Evolutionary conservation across 2,888 invertebrate genomes (phyloP).

Genomic region (Neoascia interrupta): DNA sequence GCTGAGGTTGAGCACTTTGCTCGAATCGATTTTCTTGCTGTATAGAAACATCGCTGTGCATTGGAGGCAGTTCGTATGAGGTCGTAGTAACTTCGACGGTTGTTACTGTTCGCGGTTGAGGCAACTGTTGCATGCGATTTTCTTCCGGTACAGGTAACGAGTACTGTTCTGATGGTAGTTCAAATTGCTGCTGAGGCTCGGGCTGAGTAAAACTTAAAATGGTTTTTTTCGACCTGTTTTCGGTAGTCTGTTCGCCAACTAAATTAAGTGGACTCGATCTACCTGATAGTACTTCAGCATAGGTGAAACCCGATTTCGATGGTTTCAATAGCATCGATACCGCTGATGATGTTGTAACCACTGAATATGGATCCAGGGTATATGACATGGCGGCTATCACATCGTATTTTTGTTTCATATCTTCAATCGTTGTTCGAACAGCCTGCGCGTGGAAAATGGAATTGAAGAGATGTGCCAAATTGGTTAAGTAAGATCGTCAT

Average conservation of each 20-base stretch:
- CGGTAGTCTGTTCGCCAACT: conserved; percentile 70
- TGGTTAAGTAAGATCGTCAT: conserved; percentile 76
- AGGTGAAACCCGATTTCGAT: conserved; percentile 80
- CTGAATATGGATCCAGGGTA: conserved; percentile 86
- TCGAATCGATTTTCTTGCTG: too few relatives aligned
- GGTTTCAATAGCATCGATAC: conserved; percentile 80
- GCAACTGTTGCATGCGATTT: too few relatives aligned
- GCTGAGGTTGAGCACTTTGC: background rate
- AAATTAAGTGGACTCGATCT: conserved; percentile 78
- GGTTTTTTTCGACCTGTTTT: conserved; percentile 68
- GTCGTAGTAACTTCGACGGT: too few relatives aligned
- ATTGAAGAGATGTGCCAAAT: conserved; percentile 79
- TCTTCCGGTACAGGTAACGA: conserved; percentile 3
- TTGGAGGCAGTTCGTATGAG: conserved; percentile 3
- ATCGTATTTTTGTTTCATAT: conserved; percentile 86
- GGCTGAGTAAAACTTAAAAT: conserved; percentile 49
- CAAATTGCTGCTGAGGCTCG: conserved; percentile 54
- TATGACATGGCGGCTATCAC: conserved; percentile 86
- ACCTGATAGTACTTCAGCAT: conserved; percentile 87
- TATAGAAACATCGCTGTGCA: background rate
- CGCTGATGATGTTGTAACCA: conserved; percentile 80
- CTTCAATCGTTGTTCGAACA: conserved; percentile 83
- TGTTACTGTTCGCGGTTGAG: too few relatives aligned
- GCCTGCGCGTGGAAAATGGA: conserved; percentile 77
- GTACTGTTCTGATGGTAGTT: conserved; percentile 42